These are phyloP conservation scores for Drosophila ambigua DNA, from an alignment of 1,140 invertebrate species.

Conservation along the genomic window DNA sequence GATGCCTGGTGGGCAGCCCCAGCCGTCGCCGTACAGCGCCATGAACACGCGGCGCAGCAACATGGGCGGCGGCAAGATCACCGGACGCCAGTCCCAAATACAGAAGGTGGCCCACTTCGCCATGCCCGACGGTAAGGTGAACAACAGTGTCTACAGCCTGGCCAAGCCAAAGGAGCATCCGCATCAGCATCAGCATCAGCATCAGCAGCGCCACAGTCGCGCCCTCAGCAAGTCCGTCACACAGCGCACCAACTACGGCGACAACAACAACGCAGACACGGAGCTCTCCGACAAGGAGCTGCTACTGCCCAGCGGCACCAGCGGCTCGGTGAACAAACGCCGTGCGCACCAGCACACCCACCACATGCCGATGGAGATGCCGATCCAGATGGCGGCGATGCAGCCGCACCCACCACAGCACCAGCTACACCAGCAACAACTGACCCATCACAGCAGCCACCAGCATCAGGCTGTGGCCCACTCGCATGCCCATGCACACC, in stretches of 20 bases:
- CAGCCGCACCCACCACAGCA: constrained; percentile 48
- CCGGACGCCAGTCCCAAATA: constrained; percentile 33
- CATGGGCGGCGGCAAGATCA: constrained; percentile 32
- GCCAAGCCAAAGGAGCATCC: constrained; percentile 27
- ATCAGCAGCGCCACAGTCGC: constrained; percentile 7
- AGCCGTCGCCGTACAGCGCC: constrained; percentile 39
- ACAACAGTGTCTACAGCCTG: constrained; percentile 15
- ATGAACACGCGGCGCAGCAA: constrained; percentile 38
- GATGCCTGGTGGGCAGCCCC: constrained; percentile 7
- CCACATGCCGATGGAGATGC: constrained; percentile 13
- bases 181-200: neutral
- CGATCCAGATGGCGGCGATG: neutral
- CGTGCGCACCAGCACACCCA: constrained; percentile 18
- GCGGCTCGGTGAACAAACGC: constrained; percentile 1
- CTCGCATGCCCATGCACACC: neutral
- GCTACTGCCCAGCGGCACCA: constrained; percentile 5
- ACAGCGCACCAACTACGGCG: constrained; percentile 29
- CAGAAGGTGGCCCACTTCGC: constrained; percentile 47
- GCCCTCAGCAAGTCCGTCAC: constrained; percentile 27
- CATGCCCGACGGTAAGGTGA: constrained; percentile 19
- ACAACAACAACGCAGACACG: neutral
- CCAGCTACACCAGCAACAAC: constrained; percentile 65
- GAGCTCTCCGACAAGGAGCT: constrained; percentile 54
- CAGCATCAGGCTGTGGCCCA: constrained; percentile 24
- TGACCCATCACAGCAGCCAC: constrained; percentile 25